Evolutionary conservation across 2,113 vertebrate genomes (phyloP).

Genomic region (Ancistrus triradiatus): DNA sequence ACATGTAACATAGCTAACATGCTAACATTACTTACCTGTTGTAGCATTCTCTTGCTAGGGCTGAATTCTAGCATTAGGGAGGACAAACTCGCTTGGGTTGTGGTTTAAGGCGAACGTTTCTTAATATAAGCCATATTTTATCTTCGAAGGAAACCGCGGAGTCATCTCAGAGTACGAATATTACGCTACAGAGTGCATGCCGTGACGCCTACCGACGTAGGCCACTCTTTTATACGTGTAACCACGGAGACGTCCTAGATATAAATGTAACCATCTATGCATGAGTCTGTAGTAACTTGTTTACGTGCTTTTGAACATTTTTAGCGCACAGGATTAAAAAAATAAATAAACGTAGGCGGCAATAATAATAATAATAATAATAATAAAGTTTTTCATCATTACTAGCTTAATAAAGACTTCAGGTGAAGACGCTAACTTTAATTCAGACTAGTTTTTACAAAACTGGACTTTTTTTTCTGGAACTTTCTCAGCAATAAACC

Average conservation of each 20-base stretch:
- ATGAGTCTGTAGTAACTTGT: slow-evolving; percentile 39
- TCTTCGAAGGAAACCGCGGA: slow-evolving; percentile 58
- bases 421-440: neutral
- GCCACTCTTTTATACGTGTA: slow-evolving; percentile 29
- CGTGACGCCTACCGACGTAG: slow-evolving; percentile 11
- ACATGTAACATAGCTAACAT: no score
- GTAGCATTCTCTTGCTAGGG: no score
- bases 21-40: no score
- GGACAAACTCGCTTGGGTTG: slow-evolving; percentile 34
- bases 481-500: slow-evolving; percentile 49
- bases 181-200: slow-evolving; percentile 32
- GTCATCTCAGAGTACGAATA: no score
- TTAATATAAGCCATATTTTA: slow-evolving; percentile 78
- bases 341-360: slow-evolving; percentile 49
- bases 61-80: slow-evolving; percentile 44
- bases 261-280: slow-evolving; percentile 26
- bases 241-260: slow-evolving; percentile 3
- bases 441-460: neutral
- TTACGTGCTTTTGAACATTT: slow-evolving; percentile 49
- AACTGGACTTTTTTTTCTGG: slow-evolving; percentile 2
- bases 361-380: slow-evolving; percentile 57
- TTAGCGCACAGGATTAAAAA: slow-evolving; percentile 57
- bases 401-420: neutral
- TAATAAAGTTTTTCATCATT: neutral
- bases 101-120: slow-evolving; percentile 50